Conservation (phyloP, 2,113 vertebrate species). For the Setophaga petechia region DNA sequence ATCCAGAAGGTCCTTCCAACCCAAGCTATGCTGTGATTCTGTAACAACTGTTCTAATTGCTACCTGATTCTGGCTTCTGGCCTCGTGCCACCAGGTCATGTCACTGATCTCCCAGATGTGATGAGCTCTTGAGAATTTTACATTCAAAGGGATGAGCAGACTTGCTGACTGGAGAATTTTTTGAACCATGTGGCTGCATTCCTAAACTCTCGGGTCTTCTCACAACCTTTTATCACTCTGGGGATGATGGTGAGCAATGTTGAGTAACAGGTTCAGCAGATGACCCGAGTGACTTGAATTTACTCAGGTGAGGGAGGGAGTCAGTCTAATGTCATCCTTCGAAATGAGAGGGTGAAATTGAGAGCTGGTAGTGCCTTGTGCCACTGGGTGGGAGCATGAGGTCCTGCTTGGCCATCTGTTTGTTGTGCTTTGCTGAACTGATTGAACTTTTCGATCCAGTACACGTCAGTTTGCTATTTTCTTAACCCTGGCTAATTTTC, state of each 20-base stretch:
- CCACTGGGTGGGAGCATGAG: not conserved
- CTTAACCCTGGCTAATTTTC: not conserved
- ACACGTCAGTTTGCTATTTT: not conserved
- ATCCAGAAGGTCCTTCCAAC: not conserved
- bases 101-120: not conserved
- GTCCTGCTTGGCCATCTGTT: not conserved
- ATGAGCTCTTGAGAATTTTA: not conserved
- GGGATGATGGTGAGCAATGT: not conserved
- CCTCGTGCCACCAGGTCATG: not conserved
- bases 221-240: not conserved
- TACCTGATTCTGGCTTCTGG: not conserved
- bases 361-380: not conserved
- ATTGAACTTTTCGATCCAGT: not conserved
- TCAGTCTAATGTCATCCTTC: not conserved
- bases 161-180: not conserved
- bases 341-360: not conserved
- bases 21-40: not conserved
- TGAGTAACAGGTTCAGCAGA: not conserved
- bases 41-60: not conserved
- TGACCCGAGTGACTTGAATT: not conserved
- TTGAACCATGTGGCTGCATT: not conserved
- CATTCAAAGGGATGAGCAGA: not conserved
- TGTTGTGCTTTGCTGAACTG: not conserved
- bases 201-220: not conserved
- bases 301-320: not conserved